Percentiles rank a stretch among this genome's conserved stretches.
Evolutionary conservation across 2,113 vertebrate genomes (phyloP).

Genomic region (Mola mola): DNA sequence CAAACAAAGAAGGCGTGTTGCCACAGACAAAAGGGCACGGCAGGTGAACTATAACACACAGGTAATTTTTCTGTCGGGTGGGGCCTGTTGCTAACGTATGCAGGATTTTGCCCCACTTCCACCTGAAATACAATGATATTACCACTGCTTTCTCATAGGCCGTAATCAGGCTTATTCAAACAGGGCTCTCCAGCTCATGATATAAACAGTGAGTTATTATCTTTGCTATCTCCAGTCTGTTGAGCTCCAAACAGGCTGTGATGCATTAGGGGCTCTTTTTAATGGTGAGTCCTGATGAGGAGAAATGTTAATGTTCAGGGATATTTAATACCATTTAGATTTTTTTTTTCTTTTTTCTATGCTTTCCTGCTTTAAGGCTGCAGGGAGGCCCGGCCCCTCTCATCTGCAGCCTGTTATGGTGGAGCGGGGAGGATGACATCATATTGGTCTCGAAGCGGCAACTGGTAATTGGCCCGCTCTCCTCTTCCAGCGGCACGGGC

Average conservation of each 20-base stretch:
- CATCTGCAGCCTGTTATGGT: conserved; percentile 83
- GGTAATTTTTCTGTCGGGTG: conserved; percentile 37
- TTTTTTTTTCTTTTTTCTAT: conserved; percentile 29
- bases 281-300: conserved; percentile 47
- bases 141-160: conserved; percentile 56
- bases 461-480: conserved; percentile 80
- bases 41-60: conserved; percentile 10
- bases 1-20: conserved; percentile 42
- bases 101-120: conserved; percentile 19
- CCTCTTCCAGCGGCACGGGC: conserved; percentile 73
- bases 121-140: conserved; percentile 29
- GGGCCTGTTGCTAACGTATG: conserved; percentile 11
- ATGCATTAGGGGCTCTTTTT: conserved; percentile 40
- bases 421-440: conserved; percentile 79
- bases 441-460: conserved; percentile 75
- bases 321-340: conserved; percentile 49
- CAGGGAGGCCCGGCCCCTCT: conserved; percentile 66
- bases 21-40: conserved; percentile 25
- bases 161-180: conserved; percentile 67
- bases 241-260: conserved; percentile 27
- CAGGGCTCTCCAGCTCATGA: conserved; percentile 43
- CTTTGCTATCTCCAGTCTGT: conserved; percentile 38
- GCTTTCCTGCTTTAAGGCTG: conserved; percentile 62
- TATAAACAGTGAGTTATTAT: conserved; percentile 56
- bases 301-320: conserved; percentile 57